Percentiles rank a stretch among this genome's conserved stretches.
phyloP scores from a whole-genome alignment of 2,797 vertebrate genomes.

The Crypturellus tataupa region DNA sequence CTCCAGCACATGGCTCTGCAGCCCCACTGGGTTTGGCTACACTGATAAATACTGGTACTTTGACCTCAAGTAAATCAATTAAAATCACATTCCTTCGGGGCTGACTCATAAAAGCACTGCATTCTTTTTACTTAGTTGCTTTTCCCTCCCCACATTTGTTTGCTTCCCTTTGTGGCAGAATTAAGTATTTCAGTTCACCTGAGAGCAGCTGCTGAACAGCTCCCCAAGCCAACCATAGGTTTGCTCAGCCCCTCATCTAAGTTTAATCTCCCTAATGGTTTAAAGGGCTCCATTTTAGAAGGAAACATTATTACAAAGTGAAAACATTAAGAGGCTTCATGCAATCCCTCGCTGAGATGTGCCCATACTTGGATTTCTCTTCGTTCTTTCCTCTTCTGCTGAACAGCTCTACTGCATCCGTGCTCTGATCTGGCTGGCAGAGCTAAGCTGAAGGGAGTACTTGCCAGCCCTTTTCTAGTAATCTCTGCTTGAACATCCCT shows the following conservation, averaged over 20 bases:
- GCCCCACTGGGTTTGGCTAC: background rate
- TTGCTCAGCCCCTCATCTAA: background rate
- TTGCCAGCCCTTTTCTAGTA: background rate
- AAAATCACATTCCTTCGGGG: slow-evolving; percentile 21
- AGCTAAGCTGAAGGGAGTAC: background rate
- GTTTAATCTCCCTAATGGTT: background rate
- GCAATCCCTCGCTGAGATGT: background rate
- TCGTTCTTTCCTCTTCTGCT: background rate
- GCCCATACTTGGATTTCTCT: background rate
- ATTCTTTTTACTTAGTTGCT: background rate
- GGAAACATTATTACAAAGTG: background rate
- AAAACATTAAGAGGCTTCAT: background rate
- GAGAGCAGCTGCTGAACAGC: background rate
- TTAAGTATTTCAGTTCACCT: background rate
- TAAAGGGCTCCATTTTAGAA: background rate
- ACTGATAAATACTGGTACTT: background rate
- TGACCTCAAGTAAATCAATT: slow-evolving; percentile 11
- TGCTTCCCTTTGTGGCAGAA: rapidly evolving
- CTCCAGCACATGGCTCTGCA: background rate
- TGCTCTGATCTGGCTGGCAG: background rate
- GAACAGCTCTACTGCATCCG: background rate
- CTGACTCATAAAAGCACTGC: slow-evolving; percentile 25
- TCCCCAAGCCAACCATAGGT: background rate
- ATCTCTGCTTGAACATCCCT: background rate
- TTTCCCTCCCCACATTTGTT: background rate